Conservation (phyloP, 92 coral and sea anemone genomes). For the Pocillopora meandrina region DNA sequence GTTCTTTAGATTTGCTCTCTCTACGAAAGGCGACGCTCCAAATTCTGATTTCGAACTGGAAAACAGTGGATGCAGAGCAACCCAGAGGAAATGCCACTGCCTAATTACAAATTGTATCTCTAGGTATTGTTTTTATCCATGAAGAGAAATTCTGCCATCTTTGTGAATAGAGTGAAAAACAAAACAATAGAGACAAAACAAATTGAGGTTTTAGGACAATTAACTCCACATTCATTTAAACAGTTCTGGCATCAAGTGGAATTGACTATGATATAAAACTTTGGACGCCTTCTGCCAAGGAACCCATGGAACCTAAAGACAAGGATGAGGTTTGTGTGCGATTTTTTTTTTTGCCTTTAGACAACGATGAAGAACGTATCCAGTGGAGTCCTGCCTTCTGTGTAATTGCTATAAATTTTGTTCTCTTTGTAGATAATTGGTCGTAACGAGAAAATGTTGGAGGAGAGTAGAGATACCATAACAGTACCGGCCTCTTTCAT, state of each 20-base stretch:
- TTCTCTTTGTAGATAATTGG: slow-evolving; percentile 67
- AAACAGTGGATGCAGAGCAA: no score
- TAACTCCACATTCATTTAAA: not conserved
- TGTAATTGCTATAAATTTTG: not conserved
- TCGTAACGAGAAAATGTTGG: slow-evolving; percentile 93
- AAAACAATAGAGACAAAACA: no score
- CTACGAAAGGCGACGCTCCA: no score
- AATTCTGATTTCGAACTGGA: no score
- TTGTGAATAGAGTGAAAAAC: no score
- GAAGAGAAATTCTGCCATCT: no score
- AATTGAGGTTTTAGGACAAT: not conserved
- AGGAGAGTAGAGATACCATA: slow-evolving; percentile 94
- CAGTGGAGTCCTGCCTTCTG: no score
- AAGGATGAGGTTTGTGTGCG: slow-evolving; percentile 72
- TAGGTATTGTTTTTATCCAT: no score
- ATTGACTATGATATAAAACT: slow-evolving; percentile 95
- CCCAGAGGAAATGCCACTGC: no score
- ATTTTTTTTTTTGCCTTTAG: not conserved
- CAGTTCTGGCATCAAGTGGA: slow-evolving; percentile 97
- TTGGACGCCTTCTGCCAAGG: slow-evolving; percentile 83
- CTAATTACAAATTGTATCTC: no score
- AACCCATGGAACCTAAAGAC: slow-evolving; percentile 61
- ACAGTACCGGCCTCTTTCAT: slow-evolving; percentile 98
- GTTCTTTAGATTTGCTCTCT: no score
- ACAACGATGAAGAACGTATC: no score